Evolutionary conservation across 2,888 invertebrate genomes (phyloP).

Genomic region (Patella depressa): DNA sequence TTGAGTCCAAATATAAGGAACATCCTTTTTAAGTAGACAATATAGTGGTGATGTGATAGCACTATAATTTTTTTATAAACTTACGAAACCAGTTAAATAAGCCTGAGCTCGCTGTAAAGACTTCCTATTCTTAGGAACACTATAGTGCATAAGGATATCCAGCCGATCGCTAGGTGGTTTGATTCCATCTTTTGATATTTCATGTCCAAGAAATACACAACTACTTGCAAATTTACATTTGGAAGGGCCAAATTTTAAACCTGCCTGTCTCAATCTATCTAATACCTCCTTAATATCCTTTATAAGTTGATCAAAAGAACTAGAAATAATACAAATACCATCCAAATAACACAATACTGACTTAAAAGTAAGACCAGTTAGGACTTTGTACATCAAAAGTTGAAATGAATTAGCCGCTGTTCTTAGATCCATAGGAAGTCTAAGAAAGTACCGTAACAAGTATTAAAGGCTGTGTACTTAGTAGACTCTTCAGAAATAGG

Average conservation of each 20-base stretch:
- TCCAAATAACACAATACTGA: slow-evolving; percentile 37
- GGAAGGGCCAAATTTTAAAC: slow-evolving; percentile 31
- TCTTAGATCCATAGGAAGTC: slow-evolving; percentile 37
- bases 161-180: slow-evolving; percentile 18
- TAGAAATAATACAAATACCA: slow-evolving; percentile 30
- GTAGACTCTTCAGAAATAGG: slow-evolving; percentile 14
- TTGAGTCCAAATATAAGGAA: slow-evolving; percentile 20
- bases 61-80: slow-evolving; percentile 29
- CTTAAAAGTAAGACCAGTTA: slow-evolving; percentile 30
- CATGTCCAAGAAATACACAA: slow-evolving; percentile 30
- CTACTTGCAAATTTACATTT: slow-evolving; percentile 28
- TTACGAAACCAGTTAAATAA: slow-evolving; percentile 31
- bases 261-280: slow-evolving; percentile 20
- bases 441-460: slow-evolving; percentile 33
- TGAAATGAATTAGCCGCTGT: slow-evolving; percentile 35
- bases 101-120: slow-evolving; percentile 32
- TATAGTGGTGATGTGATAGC: slow-evolving; percentile 21
- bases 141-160: slow-evolving; percentile 16
- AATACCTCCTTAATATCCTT: slow-evolving; percentile 29
- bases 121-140: slow-evolving; percentile 17
- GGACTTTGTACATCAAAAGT: slow-evolving; percentile 36
- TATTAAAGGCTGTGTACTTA: slow-evolving; percentile 35
- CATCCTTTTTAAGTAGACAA: slow-evolving; percentile 17
- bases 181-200: slow-evolving; percentile 26
- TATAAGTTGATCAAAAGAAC: slow-evolving; percentile 25